Evolutionary conservation across 2,113 vertebrate genomes (phyloP).

Genomic region (Procavia capensis): DNA sequence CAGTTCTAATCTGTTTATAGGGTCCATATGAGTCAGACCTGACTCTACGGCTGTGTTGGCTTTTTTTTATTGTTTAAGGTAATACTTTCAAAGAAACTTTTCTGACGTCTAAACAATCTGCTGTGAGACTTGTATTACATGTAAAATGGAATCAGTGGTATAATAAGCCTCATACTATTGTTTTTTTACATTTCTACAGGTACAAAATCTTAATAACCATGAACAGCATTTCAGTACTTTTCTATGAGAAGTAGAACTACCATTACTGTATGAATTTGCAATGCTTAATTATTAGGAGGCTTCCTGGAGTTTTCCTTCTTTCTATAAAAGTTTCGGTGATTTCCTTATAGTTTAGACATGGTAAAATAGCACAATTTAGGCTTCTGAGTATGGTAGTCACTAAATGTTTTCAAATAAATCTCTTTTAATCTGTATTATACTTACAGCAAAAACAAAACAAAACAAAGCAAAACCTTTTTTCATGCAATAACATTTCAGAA

Average conservation of each 20-base stretch:
- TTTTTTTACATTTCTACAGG: neutral
- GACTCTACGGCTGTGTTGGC: no score
- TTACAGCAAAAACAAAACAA: neutral
- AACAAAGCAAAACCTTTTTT: no score
- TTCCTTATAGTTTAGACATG: neutral
- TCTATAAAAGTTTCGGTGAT: neutral
- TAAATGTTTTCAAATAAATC: constrained; percentile 46
- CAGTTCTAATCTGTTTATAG: no score
- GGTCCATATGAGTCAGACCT: no score
- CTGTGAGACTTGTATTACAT: neutral
- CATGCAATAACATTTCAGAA: neutral
- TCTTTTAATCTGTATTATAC: constrained; percentile 21
- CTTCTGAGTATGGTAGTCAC: neutral
- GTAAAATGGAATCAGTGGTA: neutral
- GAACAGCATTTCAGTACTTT: neutral
- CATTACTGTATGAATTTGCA: neutral
- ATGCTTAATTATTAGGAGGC: neutral
- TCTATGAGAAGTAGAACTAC: constrained; percentile 16
- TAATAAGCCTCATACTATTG: neutral
- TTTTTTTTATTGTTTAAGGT: neutral
- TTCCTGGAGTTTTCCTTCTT: neutral
- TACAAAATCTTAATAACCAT: constrained; percentile 9
- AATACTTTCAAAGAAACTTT: neutral
- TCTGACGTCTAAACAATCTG: neutral
- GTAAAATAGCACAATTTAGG: neutral